These are phyloP conservation scores for Cheilosia grossa DNA, from an alignment of 2,888 invertebrate species.

Conservation along the genomic window DNA sequence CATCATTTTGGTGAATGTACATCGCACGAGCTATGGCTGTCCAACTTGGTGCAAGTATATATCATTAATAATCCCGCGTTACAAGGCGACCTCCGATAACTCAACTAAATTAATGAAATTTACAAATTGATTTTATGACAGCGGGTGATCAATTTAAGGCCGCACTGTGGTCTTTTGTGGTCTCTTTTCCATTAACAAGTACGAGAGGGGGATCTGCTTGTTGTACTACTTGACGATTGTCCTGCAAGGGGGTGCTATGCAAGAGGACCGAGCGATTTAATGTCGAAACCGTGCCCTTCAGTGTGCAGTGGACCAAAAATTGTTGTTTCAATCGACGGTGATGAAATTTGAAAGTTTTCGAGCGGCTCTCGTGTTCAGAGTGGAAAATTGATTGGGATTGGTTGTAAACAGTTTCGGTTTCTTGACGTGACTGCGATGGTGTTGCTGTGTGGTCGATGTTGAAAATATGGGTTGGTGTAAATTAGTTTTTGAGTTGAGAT, in stretches of 20 bases:
- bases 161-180: slow-evolving; percentile 56
- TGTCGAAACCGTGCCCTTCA: background rate
- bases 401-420: background rate
- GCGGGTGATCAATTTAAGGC: slow-evolving; percentile 69
- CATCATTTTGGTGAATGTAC: slow-evolving; percentile 65
- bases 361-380: background rate
- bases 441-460: background rate
- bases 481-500: slow-evolving; percentile 10
- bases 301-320: slow-evolving; percentile 50
- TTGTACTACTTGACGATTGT: slow-evolving; percentile 5
- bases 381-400: slow-evolving; percentile 31
- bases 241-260: slow-evolving; percentile 14
- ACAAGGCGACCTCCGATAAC: slow-evolving; percentile 50
- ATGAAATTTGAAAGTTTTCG: slow-evolving; percentile 39
- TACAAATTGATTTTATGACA: slow-evolving; percentile 74
- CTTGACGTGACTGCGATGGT: background rate
- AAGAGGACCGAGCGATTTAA: slow-evolving; percentile 4
- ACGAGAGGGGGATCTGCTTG: background rate
- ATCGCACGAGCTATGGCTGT: slow-evolving; percentile 30
- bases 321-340: slow-evolving; percentile 41
- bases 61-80: slow-evolving; percentile 49
- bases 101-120: slow-evolving; percentile 73
- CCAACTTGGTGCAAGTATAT: slow-evolving; percentile 25
- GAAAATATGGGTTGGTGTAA: background rate
- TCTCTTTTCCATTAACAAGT: slow-evolving; percentile 15